Evolutionary conservation across 35 echinoderm and acorn worm species (phyloP), one percentile per base, ranked within the genome.

Genomic region (Acanthaster planci): DNA sequence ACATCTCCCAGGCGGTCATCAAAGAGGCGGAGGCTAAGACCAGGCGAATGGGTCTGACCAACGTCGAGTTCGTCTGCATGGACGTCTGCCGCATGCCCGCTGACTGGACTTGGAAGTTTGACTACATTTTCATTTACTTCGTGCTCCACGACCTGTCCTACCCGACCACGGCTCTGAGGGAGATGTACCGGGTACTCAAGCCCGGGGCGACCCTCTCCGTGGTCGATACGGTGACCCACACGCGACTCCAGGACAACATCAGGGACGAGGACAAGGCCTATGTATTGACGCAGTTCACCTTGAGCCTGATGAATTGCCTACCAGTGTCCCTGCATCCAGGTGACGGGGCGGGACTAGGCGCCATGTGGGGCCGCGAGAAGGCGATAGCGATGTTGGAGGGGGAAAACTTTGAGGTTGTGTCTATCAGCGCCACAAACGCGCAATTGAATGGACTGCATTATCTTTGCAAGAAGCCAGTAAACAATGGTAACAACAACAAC

Each of bases 271-370:
- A 72, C 1, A 30, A 23, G 10, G 31, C 85, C 1, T 16, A 56
- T 16, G 79, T 84, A 0, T n/a, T 38, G 2, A 19, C 78, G 2
- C 42, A 55, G 3, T 97, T 90, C 58, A 82, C 82, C 14, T 78
- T 87, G 38, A 97, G 95, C 39, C 23, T 91, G 52, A 84, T 97
- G 54, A 76, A 90, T 31, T 97, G 95, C 52, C 81, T 97, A 42
- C 91, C 95, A 8, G 81, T 87, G 18, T 90, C 95, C 12, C 38
- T 88, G 52, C 47, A 91, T 27, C 51, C 80, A 51, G 87, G 90
- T 52, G 90, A 82, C 16, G 88, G 91, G 7, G 35, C 32, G 26
- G 95, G 91, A 0, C 54, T 97, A 6, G 95, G 95, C 0, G 83
- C 88, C 22, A 52, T 81, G 56, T 97, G 95, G 95, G 95, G 95